Evolutionary conservation across 1,140 invertebrate species (phyloP).

Genomic region (Microplitis mediator): DNA sequence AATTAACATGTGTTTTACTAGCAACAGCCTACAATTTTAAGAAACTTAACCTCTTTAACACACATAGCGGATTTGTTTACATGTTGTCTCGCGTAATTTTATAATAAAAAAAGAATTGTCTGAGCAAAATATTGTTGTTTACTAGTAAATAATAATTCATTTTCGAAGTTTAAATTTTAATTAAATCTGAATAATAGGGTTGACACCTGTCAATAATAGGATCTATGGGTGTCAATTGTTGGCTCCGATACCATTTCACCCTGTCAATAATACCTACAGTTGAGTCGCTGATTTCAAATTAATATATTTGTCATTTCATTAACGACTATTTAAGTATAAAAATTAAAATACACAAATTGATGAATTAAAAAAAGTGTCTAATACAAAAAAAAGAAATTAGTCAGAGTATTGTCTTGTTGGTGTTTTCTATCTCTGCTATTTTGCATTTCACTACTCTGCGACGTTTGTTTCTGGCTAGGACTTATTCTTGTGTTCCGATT

Average conservation of each 20-base stretch:
- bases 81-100: background rate
- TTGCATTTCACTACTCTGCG: too few species aligned
- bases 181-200: too few species aligned
- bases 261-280: background rate
- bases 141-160: background rate
- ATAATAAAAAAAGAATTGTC: background rate
- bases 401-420: too few species aligned
- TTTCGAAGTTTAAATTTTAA: background rate
- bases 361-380: background rate
- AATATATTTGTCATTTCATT: background rate
- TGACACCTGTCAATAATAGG: background rate
- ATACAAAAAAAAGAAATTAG: background rate
- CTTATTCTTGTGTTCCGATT: too few species aligned
- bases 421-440: too few species aligned
- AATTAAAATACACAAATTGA: background rate
- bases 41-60: background rate
- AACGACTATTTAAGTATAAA: background rate
- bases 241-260: background rate
- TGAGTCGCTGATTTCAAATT: background rate
- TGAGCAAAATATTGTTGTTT: background rate
- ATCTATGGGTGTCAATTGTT: background rate
- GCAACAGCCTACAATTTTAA: background rate
- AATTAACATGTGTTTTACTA: background rate
- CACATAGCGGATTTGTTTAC: background rate
- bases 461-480: too few species aligned